Conservation (phyloP, 2,113 vertebrate species). For the Theropithecus gelada region DNA sequence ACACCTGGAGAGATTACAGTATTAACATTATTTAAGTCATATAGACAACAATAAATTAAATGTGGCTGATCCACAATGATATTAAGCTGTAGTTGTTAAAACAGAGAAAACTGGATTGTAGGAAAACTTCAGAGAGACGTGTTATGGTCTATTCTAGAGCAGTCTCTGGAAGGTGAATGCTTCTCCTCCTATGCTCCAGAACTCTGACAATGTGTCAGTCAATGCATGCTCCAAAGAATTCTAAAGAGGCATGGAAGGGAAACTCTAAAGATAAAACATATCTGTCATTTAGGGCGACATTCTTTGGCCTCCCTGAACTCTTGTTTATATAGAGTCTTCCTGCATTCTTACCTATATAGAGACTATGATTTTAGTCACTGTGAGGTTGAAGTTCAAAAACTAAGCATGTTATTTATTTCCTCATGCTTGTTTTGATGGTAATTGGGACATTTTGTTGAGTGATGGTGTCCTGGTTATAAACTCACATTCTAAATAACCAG, state of each 20-base stretch:
- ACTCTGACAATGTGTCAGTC: not conserved
- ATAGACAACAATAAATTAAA: not conserved
- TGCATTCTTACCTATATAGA: not conserved
- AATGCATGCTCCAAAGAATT: not conserved
- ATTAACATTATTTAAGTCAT: slow-evolving; percentile 3
- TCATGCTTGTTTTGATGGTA: not conserved
- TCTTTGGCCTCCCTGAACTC: not conserved
- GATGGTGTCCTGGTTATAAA: not conserved
- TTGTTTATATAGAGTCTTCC: not conserved
- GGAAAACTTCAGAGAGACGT: not conserved
- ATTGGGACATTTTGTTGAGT: not conserved
- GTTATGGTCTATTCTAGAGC: not conserved
- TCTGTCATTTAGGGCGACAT: not conserved
- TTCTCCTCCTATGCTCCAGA: not conserved
- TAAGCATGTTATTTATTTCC: not conserved
- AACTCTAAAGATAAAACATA: not conserved
- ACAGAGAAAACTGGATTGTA: not conserved
- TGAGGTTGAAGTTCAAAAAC: not conserved
- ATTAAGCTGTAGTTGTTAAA: not conserved
- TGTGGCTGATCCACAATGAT: not conserved
- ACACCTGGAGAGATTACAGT: slow-evolving; percentile 88
- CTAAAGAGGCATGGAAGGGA: not conserved
- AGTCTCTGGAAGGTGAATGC: not conserved
- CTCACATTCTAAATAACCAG: not conserved
- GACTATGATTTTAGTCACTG: not conserved